phyloP scores from a whole-genome alignment of 2,888 invertebrate species.

The Eurytoma adleriae region DNA sequence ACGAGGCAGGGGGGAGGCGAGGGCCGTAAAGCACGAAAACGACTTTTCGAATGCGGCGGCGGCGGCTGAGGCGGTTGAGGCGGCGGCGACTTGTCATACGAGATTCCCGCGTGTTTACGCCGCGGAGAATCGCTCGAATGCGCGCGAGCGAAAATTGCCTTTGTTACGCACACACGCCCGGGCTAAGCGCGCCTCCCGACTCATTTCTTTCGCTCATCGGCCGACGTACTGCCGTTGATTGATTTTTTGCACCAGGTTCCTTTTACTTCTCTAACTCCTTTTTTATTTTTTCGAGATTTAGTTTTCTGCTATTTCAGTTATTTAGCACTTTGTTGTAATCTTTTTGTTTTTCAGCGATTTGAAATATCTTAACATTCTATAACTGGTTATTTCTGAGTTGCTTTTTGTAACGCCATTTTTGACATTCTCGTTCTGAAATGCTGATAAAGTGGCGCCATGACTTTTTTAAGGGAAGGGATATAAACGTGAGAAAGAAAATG shows the following conservation, averaged over 20 bases:
- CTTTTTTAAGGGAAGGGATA: no score
- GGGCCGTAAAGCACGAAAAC: slow-evolving; percentile 51
- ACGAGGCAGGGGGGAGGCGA: not conserved
- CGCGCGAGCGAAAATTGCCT: slow-evolving; percentile 43
- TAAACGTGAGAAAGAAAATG: no score
- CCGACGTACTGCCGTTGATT: not conserved
- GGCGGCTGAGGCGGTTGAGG: slow-evolving; percentile 23
- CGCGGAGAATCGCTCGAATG: slow-evolving; percentile 37
- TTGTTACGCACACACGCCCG: not conserved
- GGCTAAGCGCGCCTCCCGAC: not conserved
- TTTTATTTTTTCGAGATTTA: not conserved
- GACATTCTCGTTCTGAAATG: no score
- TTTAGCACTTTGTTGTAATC: no score
- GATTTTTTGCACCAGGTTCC: no score
- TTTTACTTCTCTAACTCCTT: not conserved
- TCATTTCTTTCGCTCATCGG: not conserved
- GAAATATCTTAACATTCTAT: no score
- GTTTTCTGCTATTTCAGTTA: not conserved
- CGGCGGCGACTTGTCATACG: slow-evolving; percentile 45
- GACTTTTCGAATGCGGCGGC: slow-evolving; percentile 50
- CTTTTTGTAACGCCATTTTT: no score
- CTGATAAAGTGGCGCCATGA: no score
- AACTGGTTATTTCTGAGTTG: no score
- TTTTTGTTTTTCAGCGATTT: no score
- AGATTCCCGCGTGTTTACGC: slow-evolving; percentile 46